A percentile compares a stretch with the other conserved stretches of the same genome.
These are phyloP conservation scores for Formica selysi DNA, from an alignment of 1,140 invertebrate species.

Conservation along the genomic window DNA sequence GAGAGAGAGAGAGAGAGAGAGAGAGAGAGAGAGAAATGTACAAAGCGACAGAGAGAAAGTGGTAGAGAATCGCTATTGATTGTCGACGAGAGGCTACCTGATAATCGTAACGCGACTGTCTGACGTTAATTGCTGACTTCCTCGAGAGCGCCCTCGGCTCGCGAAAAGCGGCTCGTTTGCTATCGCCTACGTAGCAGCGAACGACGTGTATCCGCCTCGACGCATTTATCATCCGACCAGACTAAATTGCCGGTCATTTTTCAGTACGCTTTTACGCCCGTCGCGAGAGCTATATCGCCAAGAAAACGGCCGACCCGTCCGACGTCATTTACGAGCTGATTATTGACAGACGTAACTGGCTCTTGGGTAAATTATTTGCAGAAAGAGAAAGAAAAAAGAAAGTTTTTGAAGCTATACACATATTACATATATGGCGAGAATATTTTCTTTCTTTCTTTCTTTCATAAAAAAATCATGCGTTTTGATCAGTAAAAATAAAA, in stretches of 20 bases:
- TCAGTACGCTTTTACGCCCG: constrained; percentile 51
- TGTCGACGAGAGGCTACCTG: constrained; percentile 50
- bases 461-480: not conserved
- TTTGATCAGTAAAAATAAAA: not conserved
- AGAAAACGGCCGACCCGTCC: constrained; percentile 15
- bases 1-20: not conserved
- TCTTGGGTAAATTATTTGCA: constrained; percentile 25
- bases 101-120: constrained; percentile 56
- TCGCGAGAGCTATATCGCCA: not conserved
- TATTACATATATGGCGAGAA: not conserved
- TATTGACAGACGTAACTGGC: constrained; percentile 37
- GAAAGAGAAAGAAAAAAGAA: not conserved
- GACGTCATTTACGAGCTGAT: constrained; percentile 38
- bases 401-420: not conserved
- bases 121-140: constrained; percentile 60
- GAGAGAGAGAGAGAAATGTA: not conserved
- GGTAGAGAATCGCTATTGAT: constrained; percentile 50
- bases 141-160: constrained; percentile 27
- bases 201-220: constrained; percentile 24
- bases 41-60: not conserved
- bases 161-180: constrained; percentile 48
- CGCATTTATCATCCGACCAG: constrained; percentile 52
- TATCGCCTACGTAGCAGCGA: constrained; percentile 33
- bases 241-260: constrained; percentile 62
- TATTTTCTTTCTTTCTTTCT: no score